Evolutionary conservation across 2,797 vertebrate genomes (phyloP), one percentile per base, ranked within the genome.

Genomic region (Rousettus madagascariensis): DNA sequence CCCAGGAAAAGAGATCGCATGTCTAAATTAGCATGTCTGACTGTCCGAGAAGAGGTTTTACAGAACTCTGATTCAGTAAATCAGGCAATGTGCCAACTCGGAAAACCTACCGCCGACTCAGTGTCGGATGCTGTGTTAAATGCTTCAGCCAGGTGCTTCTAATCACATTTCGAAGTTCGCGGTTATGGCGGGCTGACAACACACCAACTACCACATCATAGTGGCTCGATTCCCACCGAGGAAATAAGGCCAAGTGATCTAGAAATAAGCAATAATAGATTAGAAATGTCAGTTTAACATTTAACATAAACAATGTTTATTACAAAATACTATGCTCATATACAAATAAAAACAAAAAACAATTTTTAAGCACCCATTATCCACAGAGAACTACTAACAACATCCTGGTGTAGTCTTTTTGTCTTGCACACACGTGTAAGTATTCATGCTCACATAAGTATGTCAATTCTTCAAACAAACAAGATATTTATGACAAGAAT

Each of bases 71-170:
- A 24, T 8, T 53, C 46, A 66, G 36, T 38, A 57, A 11, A 26
- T 26, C 75, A 38, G 22, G 59, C 33, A 53, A 59, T 30, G 17
- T 17, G 82, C 4, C 46, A 83, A 85, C 36, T 53, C 30, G 26
- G 79, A 77, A 63, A 68, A 92, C 97, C 96, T 98, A 99, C 99
- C 99, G 99, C 95, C 98, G 98, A 94, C 97, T 98, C 96, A 99
- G 98, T 15, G 96, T 97, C 61, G 99, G 98, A 95, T 99, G 99
- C 3, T 98, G 97, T 86, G 96, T 96, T 92, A 99, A 98, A 98
- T 99, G 99, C 87, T 98, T 99, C 98, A 99, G 98, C 99, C 99
- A 99, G 75, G 99, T 99, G 91, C 97, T 98, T 96, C 99, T 99
- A 98, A 99, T 99, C 82, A 99, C 99, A 77, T 98, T 98, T 92